Conservation (phyloP, 2,888 invertebrate genomes). For the Agrochola macilenta region DNA sequence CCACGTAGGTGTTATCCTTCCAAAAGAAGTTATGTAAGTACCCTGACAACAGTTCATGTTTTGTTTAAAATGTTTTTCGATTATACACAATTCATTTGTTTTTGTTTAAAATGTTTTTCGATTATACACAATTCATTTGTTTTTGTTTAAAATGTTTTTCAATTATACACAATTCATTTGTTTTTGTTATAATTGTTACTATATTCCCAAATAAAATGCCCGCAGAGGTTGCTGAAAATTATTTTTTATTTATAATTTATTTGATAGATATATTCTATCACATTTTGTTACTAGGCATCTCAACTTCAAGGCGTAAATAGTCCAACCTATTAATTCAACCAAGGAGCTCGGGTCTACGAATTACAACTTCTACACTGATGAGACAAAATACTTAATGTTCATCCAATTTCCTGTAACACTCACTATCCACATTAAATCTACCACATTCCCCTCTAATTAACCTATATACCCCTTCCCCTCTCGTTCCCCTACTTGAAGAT, state of each 20-base stretch:
- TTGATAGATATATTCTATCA: neutral
- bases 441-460: conserved; percentile 35
- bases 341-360: no score
- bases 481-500: conserved; percentile 27
- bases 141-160: neutral
- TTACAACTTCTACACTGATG: neutral
- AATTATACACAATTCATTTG: neutral
- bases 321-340: neutral
- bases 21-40: neutral
- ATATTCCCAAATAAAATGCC: neutral
- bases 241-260: neutral
- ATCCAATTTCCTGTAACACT: conserved; percentile 42
- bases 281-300: neutral
- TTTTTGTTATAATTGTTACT: neutral
- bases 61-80: neutral
- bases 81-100: neutral
- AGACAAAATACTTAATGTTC: conserved; percentile 28
- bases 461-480: conserved; percentile 19
- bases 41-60: neutral
- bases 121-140: neutral
- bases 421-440: conserved; percentile 44
- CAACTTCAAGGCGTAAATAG: no score
- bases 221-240: neutral
- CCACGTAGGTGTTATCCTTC: conserved; percentile 1
- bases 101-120: neutral